Conservation (phyloP, 1,140 invertebrate species). For the Magallana ariakensis region DNA sequence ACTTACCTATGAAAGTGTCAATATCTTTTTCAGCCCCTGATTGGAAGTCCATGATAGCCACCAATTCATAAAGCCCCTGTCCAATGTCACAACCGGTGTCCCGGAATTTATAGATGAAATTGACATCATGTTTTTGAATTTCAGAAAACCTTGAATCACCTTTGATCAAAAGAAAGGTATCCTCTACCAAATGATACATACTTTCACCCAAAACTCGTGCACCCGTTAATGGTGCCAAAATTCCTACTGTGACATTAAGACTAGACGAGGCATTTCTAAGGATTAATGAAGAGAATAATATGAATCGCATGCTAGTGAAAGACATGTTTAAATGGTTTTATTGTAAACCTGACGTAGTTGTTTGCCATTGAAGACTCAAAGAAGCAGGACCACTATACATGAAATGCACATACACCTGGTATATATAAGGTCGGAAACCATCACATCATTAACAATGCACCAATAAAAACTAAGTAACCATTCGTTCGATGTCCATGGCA, state of each 20-base stretch:
- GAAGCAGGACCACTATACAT: neutral
- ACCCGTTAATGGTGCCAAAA: neutral
- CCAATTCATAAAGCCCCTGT: constrained; percentile 53
- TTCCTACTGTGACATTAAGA: neutral
- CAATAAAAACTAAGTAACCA: constrained; percentile 33
- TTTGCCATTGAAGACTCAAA: neutral
- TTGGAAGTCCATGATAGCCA: constrained; percentile 22
- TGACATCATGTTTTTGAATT: constrained; percentile 7
- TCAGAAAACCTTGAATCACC: constrained; percentile 2
- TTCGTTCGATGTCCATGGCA: constrained; percentile 1
- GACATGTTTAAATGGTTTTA: neutral
- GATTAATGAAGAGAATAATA: neutral
- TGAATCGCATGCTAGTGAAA: neutral
- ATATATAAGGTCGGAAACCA: neutral
- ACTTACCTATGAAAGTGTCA: constrained; percentile 50
- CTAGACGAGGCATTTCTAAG: neutral
- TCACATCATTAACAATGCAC: constrained; percentile 23
- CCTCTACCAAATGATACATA: neutral
- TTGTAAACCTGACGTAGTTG: neutral
- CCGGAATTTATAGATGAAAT: neutral
- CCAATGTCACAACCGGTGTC: constrained; percentile 59
- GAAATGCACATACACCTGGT: neutral
- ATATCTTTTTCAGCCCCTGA: constrained; percentile 6
- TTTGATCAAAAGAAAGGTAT: neutral
- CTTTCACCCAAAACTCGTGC: neutral